Conservation (phyloP, 2,888 invertebrate species). For the Rhynchonema sp. region DNA sequence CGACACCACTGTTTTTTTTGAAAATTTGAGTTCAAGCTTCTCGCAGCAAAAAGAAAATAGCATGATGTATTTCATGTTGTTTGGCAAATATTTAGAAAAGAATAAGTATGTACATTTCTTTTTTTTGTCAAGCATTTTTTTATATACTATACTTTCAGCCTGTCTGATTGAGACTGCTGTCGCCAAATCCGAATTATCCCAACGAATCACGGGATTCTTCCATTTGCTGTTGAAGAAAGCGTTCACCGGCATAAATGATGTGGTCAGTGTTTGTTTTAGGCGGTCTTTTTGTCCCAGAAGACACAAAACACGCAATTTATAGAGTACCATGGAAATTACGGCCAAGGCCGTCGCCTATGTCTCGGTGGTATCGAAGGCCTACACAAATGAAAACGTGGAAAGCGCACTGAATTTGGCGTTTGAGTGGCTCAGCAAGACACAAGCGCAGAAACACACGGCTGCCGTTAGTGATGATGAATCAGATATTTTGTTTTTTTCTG, state of each 20-base stretch:
- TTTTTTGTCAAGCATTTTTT: too few relatives aligned
- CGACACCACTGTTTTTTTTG: too few relatives aligned
- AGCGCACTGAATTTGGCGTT: constrained; percentile 87
- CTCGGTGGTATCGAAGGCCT: constrained; percentile 58
- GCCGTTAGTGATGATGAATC: neutral
- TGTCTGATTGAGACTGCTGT: constrained; percentile 80
- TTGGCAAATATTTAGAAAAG: too few relatives aligned
- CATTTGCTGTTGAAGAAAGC: constrained; percentile 47
- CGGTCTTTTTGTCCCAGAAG: too few relatives aligned
- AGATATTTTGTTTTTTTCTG: constrained; percentile 2
- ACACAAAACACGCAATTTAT: neutral
- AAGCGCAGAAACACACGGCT: constrained; percentile 28
- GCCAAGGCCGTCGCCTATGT: constrained; percentile 83
- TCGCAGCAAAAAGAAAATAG: too few relatives aligned
- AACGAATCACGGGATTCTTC: constrained; percentile 70
- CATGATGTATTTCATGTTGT: too few relatives aligned
- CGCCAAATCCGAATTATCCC: constrained; percentile 54
- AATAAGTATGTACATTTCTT: too few relatives aligned
- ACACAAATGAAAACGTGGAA: constrained; percentile 89
- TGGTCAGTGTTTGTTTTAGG: neutral
- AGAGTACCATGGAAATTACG: constrained; percentile 75
- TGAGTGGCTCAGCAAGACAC: constrained; percentile 69
- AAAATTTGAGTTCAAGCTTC: too few relatives aligned
- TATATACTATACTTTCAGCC: too few relatives aligned
- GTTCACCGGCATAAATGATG: constrained; percentile 13